These are phyloP conservation scores for Cephalopterus ornatus DNA, from an alignment of 2,113 vertebrate species.

Conservation along the genomic window DNA sequence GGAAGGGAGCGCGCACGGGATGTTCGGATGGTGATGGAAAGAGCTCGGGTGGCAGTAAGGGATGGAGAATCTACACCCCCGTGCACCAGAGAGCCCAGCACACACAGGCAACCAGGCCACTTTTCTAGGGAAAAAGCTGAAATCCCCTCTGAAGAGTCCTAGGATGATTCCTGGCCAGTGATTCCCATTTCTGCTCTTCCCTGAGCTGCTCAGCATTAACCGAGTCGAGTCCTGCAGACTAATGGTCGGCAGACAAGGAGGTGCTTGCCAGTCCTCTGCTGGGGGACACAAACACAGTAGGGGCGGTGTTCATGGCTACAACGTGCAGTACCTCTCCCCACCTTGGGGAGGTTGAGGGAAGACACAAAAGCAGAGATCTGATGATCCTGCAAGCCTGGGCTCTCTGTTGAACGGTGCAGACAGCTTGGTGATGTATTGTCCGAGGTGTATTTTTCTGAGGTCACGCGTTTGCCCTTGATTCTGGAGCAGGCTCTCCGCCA, in stretches of 20 bases:
- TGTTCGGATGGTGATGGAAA: background rate
- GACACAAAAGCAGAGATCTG: background rate
- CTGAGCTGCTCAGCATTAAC: background rate
- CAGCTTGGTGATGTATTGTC: background rate
- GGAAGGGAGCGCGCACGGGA: rapidly evolving
- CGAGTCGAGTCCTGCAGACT: background rate
- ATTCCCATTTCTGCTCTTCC: background rate
- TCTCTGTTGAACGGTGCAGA: background rate
- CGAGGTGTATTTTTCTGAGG: background rate
- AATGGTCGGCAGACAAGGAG: background rate
- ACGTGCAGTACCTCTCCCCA: background rate
- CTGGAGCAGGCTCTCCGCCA: rapidly evolving
- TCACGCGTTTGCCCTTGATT: background rate
- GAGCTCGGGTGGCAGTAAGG: rapidly evolving
- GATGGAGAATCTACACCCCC: background rate
- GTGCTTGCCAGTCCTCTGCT: background rate
- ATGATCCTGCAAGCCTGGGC: background rate
- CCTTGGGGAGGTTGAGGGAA: background rate
- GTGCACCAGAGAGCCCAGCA: background rate
- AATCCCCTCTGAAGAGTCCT: background rate
- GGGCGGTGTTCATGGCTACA: background rate
- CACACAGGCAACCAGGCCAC: background rate
- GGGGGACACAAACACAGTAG: too few relatives aligned
- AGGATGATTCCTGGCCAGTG: background rate
- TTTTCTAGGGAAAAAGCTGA: background rate